Base-by-base conservation (phyloP, 2,113 vertebrate species). In the Amazona vittata region DNA sequence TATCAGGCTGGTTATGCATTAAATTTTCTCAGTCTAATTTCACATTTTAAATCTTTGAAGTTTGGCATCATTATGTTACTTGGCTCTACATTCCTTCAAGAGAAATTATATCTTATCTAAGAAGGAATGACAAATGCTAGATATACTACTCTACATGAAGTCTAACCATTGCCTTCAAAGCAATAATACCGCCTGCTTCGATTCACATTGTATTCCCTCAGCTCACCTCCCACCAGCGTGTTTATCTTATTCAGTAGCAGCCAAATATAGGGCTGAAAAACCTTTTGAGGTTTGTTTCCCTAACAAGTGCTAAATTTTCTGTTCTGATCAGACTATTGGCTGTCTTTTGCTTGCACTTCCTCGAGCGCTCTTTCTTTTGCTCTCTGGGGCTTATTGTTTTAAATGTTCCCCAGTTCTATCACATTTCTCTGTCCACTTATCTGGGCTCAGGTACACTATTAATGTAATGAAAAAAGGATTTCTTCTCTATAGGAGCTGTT, bases 1-100 rank as follows among this genome's bases (percentile, higher is more conserved):
- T 94, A 71, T 69, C 33, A 39, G 88, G 44, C 90, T 96, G 83
- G 59, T 87, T 96, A 83, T 14, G 22, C 78, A 71, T 83, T 91
- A 82, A 88, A 59, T 87, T 86, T 74, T 91, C 71, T 89, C 86
- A 82, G 37, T 90, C 46, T 88, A 83, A n/a, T 83, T 93, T 94
- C 86, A 62, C 35, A 31, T 94, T 95, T 96, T 97, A 97, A 97
- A 96, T 97, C 97, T 97, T 90, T 83, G 86, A 92, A 91, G 79
- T 77, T 47, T 21, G 33, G 94, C 95, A 59, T 91, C 85, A 35
- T 94, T 96, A 94, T 93, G 84, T 92, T 79, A 57, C 94, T 92
- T 31, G 1, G 64, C 55, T 92, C 92, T 77, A 55, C 50, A 75
- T 91, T 95, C 94, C 92, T 97, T 96, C 94, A 90, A 83, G 93